Percentiles rank a stretch among this genome's conserved stretches.
phyloP scores from a whole-genome alignment of 2,888 invertebrate species.

The Mamestra brassicae region DNA sequence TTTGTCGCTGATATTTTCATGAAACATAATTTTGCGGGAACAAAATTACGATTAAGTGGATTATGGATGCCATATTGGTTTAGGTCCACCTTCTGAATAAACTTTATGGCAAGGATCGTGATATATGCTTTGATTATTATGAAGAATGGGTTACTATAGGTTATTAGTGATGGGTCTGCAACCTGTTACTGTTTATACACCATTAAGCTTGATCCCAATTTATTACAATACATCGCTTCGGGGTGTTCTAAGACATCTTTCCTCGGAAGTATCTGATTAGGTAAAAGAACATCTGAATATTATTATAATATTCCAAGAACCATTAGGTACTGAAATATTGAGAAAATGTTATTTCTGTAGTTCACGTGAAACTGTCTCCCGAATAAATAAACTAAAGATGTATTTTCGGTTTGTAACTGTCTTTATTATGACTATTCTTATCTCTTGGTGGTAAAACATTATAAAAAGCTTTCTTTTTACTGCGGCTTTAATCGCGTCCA shows the following conservation, averaged over 20 bases:
- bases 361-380: neutral
- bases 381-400: conserved; percentile 1
- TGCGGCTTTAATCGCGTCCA: too few species aligned
- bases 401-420: neutral
- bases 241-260: neutral
- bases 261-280: neutral
- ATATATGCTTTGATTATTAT: conserved; percentile 39
- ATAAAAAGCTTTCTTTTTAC: too few species aligned
- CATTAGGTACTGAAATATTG: neutral
- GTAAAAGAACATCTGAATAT: conserved; percentile 1
- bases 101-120: conserved; percentile 23
- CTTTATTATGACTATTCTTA: neutral
- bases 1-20: conserved; percentile 55
- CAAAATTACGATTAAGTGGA: conserved; percentile 48
- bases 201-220: conserved; percentile 14
- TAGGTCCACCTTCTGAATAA: conserved; percentile 49
- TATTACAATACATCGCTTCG: neutral
- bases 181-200: conserved; percentile 26
- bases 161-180: conserved; percentile 17
- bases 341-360: neutral
- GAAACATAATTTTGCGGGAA: conserved; percentile 50
- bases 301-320: neutral
- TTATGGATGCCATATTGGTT: conserved; percentile 44
- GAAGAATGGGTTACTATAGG: conserved; percentile 43
- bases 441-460: too few species aligned